phyloP scores from a whole-genome alignment of 2,113 vertebrate species.

The Pelecanoides urinatrix region DNA sequence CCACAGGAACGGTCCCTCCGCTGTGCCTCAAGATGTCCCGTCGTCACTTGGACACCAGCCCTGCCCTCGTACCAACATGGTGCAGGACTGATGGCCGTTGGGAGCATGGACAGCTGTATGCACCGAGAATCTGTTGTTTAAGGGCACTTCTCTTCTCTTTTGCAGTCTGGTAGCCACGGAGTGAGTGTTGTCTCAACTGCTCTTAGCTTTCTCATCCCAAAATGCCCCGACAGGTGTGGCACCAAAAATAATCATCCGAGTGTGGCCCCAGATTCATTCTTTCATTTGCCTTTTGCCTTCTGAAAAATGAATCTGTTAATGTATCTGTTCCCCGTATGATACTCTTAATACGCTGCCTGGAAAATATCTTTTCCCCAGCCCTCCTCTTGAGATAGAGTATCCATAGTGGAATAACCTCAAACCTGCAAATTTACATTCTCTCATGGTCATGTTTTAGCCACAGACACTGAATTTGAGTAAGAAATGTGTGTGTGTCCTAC shows the following conservation, averaged over 20 bases:
- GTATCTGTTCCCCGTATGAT: neutral
- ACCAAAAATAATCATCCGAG: neutral
- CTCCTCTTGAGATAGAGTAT: too few species aligned
- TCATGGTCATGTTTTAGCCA: neutral
- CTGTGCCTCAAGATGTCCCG: neutral
- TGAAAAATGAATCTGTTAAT: neutral
- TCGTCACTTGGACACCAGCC: neutral
- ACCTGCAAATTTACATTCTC: neutral
- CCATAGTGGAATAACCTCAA: neutral
- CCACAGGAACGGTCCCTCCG: rapidly evolving
- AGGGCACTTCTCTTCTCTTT: neutral
- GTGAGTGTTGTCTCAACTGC: neutral
- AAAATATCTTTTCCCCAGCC: neutral
- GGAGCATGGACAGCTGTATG: rapidly evolving
- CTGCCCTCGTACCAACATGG: rapidly evolving
- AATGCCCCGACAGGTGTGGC: neutral
- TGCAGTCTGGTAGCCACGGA: neutral
- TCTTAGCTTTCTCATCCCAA: neutral
- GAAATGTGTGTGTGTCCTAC: neutral
- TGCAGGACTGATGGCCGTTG: neutral
- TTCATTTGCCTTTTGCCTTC: neutral
- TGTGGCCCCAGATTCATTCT: neutral
- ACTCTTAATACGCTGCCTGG: neutral
- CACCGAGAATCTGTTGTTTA: neutral
- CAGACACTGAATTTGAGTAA: neutral